Evolutionary conservation across 2,888 invertebrate species (phyloP), one percentile per base, ranked within the genome.

Genomic region (Drosophila multiciliata): DNA sequence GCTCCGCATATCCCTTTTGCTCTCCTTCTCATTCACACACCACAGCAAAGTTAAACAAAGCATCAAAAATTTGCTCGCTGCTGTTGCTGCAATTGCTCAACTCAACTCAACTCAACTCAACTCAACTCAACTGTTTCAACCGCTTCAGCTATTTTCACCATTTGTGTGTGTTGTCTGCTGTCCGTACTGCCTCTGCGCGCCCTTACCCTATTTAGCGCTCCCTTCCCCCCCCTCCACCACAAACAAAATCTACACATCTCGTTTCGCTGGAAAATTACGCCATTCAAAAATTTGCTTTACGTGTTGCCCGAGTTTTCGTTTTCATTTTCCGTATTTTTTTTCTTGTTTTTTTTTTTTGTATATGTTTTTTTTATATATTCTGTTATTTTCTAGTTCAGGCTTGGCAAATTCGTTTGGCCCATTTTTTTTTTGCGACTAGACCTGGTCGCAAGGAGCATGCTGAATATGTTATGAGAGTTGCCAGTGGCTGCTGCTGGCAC

Each of bases 261-360:
- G 73, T 80, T 77, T 67, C 55, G 76, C 62, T 75, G 60, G 64
- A 73, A 82, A 84, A 86, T 86, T 84, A 78, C 83, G 78, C 75
- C 83, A 84, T 84, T 86, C 82, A 82, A 85, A 83, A 85, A 85
- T 82, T 82, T 80, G 70, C 75, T 75, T 65, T 86, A 80, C 87
- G 87, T 84, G 80, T 74, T 79, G 72, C 73, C 73, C 64, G 78
- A 73, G 59, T 80, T 65, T 75, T 68, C 59, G 59, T 50, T 45
- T 45, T 45, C 45, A 45, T 23, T 45, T 45, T 45, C 15, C 45
- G 45, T 45, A 45, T 45, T 70, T 60, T 40, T 40, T 35, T 48
- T 15, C 40, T 32, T 48, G 48, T 36, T 48, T 20, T 36, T 55
- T 20, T 40, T 48, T 52, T 5, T 42, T 63, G 20, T 32, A 8